phyloP scores from a whole-genome alignment of 2,888 invertebrate genomes.

The Liodrosophila aerea region DNA sequence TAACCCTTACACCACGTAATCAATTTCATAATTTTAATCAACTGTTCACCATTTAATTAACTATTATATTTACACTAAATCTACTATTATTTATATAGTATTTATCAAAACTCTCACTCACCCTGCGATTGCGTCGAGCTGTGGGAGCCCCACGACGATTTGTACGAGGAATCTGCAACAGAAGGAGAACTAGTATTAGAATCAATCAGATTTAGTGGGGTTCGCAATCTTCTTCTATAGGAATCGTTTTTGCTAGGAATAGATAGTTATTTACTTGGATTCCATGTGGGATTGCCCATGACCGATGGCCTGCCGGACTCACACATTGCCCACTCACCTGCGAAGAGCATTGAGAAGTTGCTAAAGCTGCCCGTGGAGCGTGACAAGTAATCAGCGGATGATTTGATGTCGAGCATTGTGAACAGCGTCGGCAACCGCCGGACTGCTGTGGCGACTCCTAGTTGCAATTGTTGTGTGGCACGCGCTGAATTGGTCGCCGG shows the following conservation, averaged over 20 bases:
- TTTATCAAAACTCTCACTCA: constrained; percentile 80
- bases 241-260: constrained; percentile 7
- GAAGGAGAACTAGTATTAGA: constrained; percentile 24
- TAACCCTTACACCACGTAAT: too few relatives aligned
- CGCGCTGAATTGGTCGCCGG: constrained; percentile 62
- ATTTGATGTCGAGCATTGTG: constrained; percentile 95
- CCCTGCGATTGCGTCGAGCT: constrained; percentile 90
- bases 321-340: constrained; percentile 86
- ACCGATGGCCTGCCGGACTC: constrained; percentile 70
- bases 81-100: neutral
- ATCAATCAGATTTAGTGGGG: constrained; percentile 5
- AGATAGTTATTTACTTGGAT: constrained; percentile 67
- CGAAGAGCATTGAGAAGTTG: constrained; percentile 97
- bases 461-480: constrained; percentile 45
- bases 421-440: constrained; percentile 67
- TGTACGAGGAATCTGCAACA: constrained; percentile 92
- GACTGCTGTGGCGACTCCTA: neutral
- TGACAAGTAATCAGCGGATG: constrained; percentile 94
- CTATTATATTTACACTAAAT: neutral
- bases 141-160: constrained; percentile 92
- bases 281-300: constrained; percentile 66
- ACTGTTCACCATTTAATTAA: neutral
- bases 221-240: too few relatives aligned
- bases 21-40: too few relatives aligned
- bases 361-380: constrained; percentile 93